phyloP scores from a whole-genome alignment of 2,888 invertebrate genomes.

The Trisateles emortualis region DNA sequence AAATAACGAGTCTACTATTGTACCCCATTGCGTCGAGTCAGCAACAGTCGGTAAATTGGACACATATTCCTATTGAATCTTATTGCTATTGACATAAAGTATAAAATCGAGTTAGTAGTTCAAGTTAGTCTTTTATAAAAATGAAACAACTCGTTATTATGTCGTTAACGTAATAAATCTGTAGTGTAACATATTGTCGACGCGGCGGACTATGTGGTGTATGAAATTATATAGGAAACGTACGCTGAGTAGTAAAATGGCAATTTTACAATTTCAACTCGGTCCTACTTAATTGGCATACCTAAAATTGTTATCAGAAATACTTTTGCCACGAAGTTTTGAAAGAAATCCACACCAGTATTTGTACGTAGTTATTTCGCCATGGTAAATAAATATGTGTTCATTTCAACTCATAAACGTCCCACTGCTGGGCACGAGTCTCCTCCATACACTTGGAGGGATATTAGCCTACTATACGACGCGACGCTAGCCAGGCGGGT shows the following conservation, averaged over 20 bases:
- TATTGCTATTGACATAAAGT: slow-evolving; percentile 31
- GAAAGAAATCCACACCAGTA: too few relatives aligned
- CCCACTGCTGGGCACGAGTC: too few relatives aligned
- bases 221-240: slow-evolving; percentile 46
- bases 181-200: slow-evolving; percentile 47
- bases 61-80: slow-evolving; percentile 4
- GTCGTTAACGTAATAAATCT: slow-evolving; percentile 63
- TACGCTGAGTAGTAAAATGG: not conserved
- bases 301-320: too few relatives aligned
- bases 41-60: slow-evolving; percentile 20
- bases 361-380: too few relatives aligned
- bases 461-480: too few relatives aligned
- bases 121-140: slow-evolving; percentile 49
- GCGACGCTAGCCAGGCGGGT: too few relatives aligned
- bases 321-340: too few relatives aligned
- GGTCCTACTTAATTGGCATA: too few relatives aligned
- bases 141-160: slow-evolving; percentile 62
- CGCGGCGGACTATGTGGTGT: slow-evolving; percentile 48
- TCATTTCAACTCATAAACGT: too few relatives aligned
- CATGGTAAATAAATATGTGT: not conserved
- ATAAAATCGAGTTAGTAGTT: slow-evolving; percentile 26
- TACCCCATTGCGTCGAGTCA: slow-evolving; percentile 30
- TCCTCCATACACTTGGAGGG: too few relatives aligned
- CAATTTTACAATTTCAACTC: not conserved
- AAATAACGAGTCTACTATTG: slow-evolving; percentile 33